Conservation (phyloP, 2,113 vertebrate species). For the Istiophorus platypterus region DNA sequence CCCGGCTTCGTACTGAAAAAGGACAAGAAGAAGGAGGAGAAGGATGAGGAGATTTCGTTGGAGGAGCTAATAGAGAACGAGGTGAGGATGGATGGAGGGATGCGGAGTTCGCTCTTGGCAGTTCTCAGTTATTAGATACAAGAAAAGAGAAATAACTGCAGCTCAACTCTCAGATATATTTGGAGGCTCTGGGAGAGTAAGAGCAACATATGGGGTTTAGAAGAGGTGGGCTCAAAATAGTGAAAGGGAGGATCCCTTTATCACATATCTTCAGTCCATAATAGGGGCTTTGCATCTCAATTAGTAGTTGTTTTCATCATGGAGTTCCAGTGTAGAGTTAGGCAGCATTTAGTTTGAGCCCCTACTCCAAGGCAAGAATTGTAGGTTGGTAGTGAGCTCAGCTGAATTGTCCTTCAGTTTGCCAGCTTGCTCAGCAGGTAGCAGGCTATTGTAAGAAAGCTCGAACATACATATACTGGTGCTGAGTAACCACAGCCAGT, state of each 20-base stretch:
- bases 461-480: neutral
- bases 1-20: constrained; percentile 97
- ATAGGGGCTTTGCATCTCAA: too few species aligned
- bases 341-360: too few species aligned
- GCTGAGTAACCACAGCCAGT: neutral
- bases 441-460: neutral
- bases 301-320: too few species aligned
- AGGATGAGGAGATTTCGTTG: constrained; percentile 95
- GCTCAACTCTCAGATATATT: neutral
- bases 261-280: too few species aligned
- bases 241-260: neutral
- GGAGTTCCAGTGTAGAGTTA: too few species aligned
- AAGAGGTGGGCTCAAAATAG: too few species aligned
- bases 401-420: too few species aligned
- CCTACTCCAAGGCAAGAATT: too few species aligned
- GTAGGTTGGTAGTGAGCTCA: too few species aligned
- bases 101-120: neutral
- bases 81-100: constrained; percentile 78
- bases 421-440: neutral
- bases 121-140: too few species aligned
- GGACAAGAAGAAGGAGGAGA: constrained; percentile 97
- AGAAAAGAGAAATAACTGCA: too few species aligned
- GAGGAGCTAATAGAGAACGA: constrained; percentile 98
- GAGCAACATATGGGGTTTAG: neutral
- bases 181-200: neutral